Evolutionary conservation across 2,113 vertebrate genomes (phyloP).

Genomic region (Neotoma lepida): DNA sequence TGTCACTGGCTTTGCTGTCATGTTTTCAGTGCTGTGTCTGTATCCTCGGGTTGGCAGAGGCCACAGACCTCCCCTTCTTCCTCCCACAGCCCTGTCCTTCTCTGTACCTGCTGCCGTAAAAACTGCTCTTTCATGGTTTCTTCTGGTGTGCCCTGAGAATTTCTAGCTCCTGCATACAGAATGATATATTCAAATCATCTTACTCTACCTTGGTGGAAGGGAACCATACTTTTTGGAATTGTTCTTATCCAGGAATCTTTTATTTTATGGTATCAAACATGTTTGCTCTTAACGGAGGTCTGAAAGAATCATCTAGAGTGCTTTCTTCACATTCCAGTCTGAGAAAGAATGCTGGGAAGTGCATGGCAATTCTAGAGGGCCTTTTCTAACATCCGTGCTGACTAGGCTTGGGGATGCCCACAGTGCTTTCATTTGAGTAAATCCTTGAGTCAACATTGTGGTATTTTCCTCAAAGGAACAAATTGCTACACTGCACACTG

Average conservation of each 20-base stretch:
- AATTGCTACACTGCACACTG: not conserved
- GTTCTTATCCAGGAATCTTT: conserved; percentile 48
- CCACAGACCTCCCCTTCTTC: not conserved
- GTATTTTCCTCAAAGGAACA: conserved; percentile 58
- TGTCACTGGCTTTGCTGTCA: not conserved
- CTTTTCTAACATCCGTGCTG: not conserved
- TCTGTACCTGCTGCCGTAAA: not conserved
- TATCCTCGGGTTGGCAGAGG: not conserved
- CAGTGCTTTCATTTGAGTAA: conserved; percentile 59
- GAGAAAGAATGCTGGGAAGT: conserved; percentile 50
- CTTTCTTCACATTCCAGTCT: conserved; percentile 48
- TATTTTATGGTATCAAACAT: conserved; percentile 58
- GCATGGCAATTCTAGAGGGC: conserved; percentile 45
- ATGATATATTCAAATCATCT: not conserved
- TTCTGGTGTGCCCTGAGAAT: not conserved
- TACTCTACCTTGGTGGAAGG: not conserved
- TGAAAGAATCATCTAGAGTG: conserved; percentile 39
- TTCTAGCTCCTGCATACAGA: not conserved
- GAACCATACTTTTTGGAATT: not conserved
- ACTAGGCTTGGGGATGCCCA: conserved; percentile 56
- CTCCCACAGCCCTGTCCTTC: not conserved
- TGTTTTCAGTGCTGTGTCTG: not conserved
- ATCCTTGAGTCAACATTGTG: not conserved
- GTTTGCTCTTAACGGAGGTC: conserved; percentile 60
- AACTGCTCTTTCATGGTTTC: not conserved